Evolutionary conservation across 2,888 invertebrate genomes (phyloP).

Genomic region (Sceliomorpha sp.): DNA sequence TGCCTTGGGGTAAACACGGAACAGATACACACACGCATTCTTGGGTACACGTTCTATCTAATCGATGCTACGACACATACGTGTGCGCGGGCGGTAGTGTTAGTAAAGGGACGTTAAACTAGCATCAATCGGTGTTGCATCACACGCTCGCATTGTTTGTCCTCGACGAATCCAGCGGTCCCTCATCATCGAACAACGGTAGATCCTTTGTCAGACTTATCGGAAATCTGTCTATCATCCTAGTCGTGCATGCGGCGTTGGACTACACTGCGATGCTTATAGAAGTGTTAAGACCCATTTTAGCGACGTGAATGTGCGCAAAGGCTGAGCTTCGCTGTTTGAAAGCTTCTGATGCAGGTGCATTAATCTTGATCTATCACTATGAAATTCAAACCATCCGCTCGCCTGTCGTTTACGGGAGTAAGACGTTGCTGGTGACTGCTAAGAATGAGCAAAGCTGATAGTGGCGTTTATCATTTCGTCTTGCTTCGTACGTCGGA

Average conservation of each 20-base stretch:
- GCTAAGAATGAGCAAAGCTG: too few species aligned
- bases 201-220: conserved; percentile 42
- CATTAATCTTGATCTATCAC: conserved; percentile 23
- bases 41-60: conserved; percentile 37
- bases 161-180: conserved; percentile 25
- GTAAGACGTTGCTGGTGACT: too few species aligned
- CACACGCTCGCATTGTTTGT: conserved; percentile 46
- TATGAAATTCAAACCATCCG: conserved; percentile 27
- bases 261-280: conserved; percentile 20
- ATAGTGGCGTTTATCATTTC: too few species aligned
- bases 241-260: conserved; percentile 20
- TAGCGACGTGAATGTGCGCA: conserved; percentile 26
- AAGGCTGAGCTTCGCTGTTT: conserved; percentile 15
- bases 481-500: too few species aligned
- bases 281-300: conserved; percentile 28
- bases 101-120: conserved; percentile 49
- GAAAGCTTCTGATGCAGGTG: not conserved
- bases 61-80: conserved; percentile 32
- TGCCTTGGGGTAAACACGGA: conserved; percentile 21
- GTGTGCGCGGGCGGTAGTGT: conserved; percentile 22
- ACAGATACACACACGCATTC: conserved; percentile 29
- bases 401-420: conserved; percentile 11
- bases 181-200: conserved; percentile 38
- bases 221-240: conserved; percentile 31
- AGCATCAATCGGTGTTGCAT: conserved; percentile 40